Evolutionary conservation across 2,888 invertebrate genomes (phyloP).

Genomic region (Caenorhabditis drosophilae): DNA sequence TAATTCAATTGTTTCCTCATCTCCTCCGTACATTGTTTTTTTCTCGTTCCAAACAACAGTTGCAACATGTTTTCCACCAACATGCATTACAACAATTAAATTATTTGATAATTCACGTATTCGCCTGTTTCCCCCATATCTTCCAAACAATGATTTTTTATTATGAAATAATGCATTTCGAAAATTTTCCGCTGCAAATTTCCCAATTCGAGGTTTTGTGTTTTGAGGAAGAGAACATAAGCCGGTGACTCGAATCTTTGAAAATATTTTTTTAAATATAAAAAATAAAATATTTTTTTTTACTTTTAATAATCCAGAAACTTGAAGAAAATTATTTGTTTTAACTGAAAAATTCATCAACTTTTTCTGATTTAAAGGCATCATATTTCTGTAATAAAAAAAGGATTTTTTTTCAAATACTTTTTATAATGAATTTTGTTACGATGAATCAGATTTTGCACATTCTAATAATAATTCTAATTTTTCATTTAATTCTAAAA

Average conservation of each 20-base stretch:
- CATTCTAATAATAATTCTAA: constrained; percentile 21
- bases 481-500: constrained; percentile 27
- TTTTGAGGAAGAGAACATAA: constrained; percentile 9
- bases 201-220: constrained; percentile 6
- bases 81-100: constrained; percentile 28
- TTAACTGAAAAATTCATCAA: too few species aligned
- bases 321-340: constrained; percentile 13
- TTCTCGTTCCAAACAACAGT: constrained; percentile 35
- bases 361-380: too few species aligned
- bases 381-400: too few species aligned
- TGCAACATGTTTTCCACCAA: constrained; percentile 27
- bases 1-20: constrained; percentile 25
- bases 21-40: constrained; percentile 28
- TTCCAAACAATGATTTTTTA: constrained; percentile 14
- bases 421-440: too few species aligned
- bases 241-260: constrained; percentile 26
- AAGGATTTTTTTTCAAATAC: too few species aligned
- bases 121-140: constrained; percentile 4
- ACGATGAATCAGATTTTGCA: too few species aligned
- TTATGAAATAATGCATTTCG: constrained; percentile 15
- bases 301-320: constrained; percentile 24
- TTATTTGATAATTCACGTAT: constrained; percentile 9
- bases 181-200: constrained; percentile 21
- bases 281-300: neutral
- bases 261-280: neutral